Evolutionary conservation across 2,113 vertebrate genomes (phyloP).

Genomic region (Paramisgurnus dabryanus): DNA sequence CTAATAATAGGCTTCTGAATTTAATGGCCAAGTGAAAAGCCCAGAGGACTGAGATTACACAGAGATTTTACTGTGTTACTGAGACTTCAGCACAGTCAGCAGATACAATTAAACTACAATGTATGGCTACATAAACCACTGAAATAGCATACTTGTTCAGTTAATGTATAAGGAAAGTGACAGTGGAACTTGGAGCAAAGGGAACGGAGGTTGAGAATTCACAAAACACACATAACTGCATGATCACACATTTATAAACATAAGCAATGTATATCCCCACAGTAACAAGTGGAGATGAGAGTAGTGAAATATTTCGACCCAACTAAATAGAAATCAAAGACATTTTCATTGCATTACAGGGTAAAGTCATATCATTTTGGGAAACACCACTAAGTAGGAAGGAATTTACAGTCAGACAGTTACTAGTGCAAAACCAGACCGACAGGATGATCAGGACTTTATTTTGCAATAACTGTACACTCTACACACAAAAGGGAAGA

Average conservation of each 20-base stretch:
- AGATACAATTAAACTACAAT: conserved; percentile 26
- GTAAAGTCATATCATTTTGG: not conserved
- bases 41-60: conserved; percentile 48
- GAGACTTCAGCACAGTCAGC: conserved; percentile 36
- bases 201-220: not conserved
- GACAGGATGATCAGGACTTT: not conserved
- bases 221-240: not conserved
- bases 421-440: no score
- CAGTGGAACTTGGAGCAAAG: not conserved
- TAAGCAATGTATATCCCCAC: not conserved
- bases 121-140: conserved; percentile 23
- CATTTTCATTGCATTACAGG: not conserved
- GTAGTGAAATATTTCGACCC: no score
- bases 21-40: conserved; percentile 46
- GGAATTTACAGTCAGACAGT: no score
- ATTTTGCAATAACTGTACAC: no score
- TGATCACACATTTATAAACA: not conserved
- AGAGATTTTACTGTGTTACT: conserved; percentile 19
- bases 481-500: no score
- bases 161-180: not conserved
- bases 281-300: no score
- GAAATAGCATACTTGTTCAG: conserved; percentile 18
- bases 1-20: conserved; percentile 37
- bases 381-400: no score
- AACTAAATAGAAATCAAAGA: not conserved